Evolutionary conservation across 2,797 vertebrate genomes (phyloP).

Genomic region (Artibeus lituratus): DNA sequence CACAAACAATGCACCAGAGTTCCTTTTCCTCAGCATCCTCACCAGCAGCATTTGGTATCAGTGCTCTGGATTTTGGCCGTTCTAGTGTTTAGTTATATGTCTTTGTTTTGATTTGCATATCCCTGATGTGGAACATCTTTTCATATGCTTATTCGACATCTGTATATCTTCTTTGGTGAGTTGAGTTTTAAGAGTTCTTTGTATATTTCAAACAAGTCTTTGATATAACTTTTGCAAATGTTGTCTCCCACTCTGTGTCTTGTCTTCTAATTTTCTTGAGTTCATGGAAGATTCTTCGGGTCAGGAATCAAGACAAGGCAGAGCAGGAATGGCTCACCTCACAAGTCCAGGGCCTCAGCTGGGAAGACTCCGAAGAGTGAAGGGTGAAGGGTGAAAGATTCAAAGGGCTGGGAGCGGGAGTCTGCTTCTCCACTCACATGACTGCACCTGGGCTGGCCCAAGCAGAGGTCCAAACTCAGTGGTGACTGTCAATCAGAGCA

Average conservation of each 20-base stretch:
- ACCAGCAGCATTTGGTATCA: background rate
- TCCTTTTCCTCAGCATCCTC: background rate
- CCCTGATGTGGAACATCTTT: background rate
- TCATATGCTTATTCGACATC: background rate
- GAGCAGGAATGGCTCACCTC: background rate
- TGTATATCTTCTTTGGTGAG: background rate
- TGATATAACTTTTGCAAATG: background rate
- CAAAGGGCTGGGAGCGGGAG: background rate
- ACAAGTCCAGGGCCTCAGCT: background rate
- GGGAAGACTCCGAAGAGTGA: background rate
- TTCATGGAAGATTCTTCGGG: background rate
- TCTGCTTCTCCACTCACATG: background rate
- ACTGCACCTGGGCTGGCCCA: background rate
- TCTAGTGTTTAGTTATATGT: background rate
- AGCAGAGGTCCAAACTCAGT: background rate
- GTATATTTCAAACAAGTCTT: background rate
- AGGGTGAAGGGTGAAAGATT: too few relatives aligned
- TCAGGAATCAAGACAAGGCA: background rate
- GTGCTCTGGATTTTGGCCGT: background rate
- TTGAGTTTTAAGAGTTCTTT: background rate
- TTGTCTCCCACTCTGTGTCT: background rate
- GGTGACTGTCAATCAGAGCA: background rate
- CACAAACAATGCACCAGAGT: background rate
- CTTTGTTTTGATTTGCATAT: background rate
- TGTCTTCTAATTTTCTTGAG: constrained; percentile 3